Percentiles rank a stretch among this genome's conserved stretches.
phyloP scores from a whole-genome alignment of 2,113 vertebrate genomes.

The Sclerurus mexicanus region DNA sequence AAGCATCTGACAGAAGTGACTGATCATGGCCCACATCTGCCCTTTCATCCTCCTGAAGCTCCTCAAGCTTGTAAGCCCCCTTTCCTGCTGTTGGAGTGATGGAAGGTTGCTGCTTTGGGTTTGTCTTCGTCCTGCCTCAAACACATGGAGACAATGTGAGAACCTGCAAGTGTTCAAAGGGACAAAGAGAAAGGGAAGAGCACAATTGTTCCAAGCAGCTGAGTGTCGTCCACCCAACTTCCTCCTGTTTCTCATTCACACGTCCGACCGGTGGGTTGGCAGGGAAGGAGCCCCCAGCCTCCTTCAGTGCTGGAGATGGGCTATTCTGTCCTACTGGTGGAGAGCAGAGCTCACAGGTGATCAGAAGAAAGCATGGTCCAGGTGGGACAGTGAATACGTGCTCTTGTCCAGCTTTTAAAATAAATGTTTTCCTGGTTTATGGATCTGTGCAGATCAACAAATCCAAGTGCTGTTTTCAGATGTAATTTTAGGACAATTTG shows the following conservation, averaged over 20 bases:
- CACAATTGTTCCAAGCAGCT: background rate
- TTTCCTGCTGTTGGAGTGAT: background rate
- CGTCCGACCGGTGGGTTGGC: background rate
- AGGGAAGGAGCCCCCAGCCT: background rate
- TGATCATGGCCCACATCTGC: background rate
- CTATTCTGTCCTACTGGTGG: fast-evolving
- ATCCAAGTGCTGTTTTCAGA: background rate
- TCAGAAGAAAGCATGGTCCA: background rate
- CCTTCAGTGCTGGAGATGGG: background rate
- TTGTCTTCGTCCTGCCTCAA: background rate
- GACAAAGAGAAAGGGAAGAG: background rate
- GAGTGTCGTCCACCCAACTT: background rate
- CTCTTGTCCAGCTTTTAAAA: background rate
- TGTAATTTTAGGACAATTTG: background rate
- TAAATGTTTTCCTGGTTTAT: background rate
- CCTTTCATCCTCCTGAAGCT: background rate
- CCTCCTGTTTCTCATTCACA: background rate
- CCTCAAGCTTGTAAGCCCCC: background rate
- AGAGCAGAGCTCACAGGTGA: background rate
- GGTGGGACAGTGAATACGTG: background rate
- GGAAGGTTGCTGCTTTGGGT: background rate
- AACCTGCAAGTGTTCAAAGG: background rate
- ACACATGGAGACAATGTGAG: fast-evolving
- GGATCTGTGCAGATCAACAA: background rate
- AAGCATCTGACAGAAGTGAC: background rate